Evolutionary conservation across 2,797 vertebrate genomes (phyloP).

Genomic region (Malurus leucopterus): DNA sequence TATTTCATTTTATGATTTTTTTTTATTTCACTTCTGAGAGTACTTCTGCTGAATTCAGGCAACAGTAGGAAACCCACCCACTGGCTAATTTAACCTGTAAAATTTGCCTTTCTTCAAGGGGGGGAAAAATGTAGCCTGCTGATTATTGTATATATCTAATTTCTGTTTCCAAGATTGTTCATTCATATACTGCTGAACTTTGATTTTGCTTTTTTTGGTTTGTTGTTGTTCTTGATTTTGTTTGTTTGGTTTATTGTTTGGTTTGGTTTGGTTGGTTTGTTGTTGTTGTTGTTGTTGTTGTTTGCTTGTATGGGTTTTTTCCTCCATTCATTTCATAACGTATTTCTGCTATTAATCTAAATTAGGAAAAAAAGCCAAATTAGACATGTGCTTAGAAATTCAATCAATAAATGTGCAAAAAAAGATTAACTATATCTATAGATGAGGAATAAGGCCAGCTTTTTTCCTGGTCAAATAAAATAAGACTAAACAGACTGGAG

Average conservation of each 20-base stretch:
- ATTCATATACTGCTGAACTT: not conserved
- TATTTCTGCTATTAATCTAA: not conserved
- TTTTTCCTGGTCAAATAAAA: not conserved
- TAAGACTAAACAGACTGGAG: not conserved
- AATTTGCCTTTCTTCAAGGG: not conserved
- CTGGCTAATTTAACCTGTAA: slow-evolving; percentile 12
- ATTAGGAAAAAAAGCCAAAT: not conserved
- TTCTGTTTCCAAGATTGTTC: slow-evolving; percentile 3
- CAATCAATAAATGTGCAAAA: not conserved
- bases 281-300: not conserved
- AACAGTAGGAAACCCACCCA: slow-evolving; percentile 25
- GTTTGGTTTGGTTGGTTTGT: not conserved
- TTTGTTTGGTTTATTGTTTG: not conserved
- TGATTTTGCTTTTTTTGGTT: not conserved
- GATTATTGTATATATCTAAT: not conserved
- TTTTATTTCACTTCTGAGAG: slow-evolving; percentile 31
- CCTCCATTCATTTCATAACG: not conserved
- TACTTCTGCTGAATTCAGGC: not conserved
- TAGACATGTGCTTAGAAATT: not conserved
- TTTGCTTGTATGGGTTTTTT: not conserved
- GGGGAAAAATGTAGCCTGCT: not conserved
- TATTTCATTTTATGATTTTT: slow-evolving; percentile 27
- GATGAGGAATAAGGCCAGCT: not conserved
- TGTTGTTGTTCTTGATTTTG: not conserved
- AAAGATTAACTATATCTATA: not conserved